Percentiles rank a stretch among this genome's conserved stretches.
phyloP scores from a whole-genome alignment of 2,888 invertebrate species.

The Sinotaia quadrata region DNA sequence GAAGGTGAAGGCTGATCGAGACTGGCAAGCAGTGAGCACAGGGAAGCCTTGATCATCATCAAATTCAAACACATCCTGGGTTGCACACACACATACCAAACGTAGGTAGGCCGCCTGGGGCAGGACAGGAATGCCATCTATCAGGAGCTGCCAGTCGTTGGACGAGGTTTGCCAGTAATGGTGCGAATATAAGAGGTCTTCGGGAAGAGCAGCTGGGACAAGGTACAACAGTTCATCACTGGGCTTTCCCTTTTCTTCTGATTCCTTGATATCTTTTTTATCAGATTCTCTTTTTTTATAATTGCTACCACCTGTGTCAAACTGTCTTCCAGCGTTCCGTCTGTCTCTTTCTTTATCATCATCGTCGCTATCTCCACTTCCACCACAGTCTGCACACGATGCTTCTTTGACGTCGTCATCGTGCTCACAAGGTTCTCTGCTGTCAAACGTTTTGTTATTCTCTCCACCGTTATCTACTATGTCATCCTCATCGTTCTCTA shows the following conservation, averaged over 20 bases:
- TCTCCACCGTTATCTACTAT: too few relatives aligned
- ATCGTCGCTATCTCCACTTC: constrained; percentile 1
- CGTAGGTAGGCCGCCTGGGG: constrained; percentile 42
- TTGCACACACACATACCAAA: constrained; percentile 42
- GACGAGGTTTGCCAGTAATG: constrained; percentile 37
- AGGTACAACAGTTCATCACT: constrained; percentile 36
- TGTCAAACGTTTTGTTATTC: too few relatives aligned
- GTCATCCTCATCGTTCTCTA: too few relatives aligned
- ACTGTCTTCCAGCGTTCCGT: not conserved
- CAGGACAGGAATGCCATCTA: constrained; percentile 37
- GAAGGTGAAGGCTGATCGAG: constrained; percentile 42
- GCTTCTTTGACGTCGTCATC: not conserved
- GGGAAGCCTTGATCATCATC: constrained; percentile 32
- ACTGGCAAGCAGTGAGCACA: constrained; percentile 40
- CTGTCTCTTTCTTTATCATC: not conserved
- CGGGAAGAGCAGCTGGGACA: constrained; percentile 38
- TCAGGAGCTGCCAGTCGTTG: constrained; percentile 33
- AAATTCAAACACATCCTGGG: constrained; percentile 27
- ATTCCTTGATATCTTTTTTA: too few relatives aligned
- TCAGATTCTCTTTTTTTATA: too few relatives aligned
- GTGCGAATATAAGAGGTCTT: constrained; percentile 35
- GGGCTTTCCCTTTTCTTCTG: not conserved
- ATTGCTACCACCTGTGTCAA: not conserved
- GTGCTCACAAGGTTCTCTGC: not conserved
- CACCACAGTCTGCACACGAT: not conserved